Conservation (phyloP, 2,113 vertebrate genomes). For the Xiphorhynchus elegans region DNA sequence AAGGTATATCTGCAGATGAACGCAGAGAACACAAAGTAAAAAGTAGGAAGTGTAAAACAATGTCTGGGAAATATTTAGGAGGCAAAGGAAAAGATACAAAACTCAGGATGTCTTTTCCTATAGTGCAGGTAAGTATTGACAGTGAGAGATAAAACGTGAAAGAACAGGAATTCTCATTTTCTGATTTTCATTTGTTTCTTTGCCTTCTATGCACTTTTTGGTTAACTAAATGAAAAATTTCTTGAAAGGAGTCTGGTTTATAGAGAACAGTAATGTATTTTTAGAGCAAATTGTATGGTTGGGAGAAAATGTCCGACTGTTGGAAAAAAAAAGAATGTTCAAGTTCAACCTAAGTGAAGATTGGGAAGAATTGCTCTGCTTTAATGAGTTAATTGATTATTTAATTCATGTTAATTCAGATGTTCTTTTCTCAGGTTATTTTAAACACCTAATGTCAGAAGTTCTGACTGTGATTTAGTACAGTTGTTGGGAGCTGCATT, state of each 20-base stretch:
- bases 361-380: not conserved
- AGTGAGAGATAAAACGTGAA: too few species aligned
- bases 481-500: not conserved
- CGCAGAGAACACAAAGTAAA: too few species aligned
- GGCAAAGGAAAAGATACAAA: too few species aligned
- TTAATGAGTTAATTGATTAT: not conserved
- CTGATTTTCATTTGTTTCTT: not conserved
- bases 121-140: too few species aligned
- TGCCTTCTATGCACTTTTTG: not conserved
- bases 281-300: not conserved
- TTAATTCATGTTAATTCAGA: not conserved
- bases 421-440: not conserved
- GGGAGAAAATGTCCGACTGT: not conserved
- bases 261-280: not conserved
- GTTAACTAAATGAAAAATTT: not conserved
- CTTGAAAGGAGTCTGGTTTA: not conserved
- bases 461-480: not conserved
- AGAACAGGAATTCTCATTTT: too few species aligned
- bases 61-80: too few species aligned
- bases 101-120: too few species aligned
- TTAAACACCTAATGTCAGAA: not conserved
- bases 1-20: too few species aligned
- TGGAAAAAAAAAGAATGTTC: not conserved
- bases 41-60: too few species aligned
- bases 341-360: not conserved